Conservation (phyloP, 2,797 vertebrate genomes). For the Mormyrus hasselquistii region DNA sequence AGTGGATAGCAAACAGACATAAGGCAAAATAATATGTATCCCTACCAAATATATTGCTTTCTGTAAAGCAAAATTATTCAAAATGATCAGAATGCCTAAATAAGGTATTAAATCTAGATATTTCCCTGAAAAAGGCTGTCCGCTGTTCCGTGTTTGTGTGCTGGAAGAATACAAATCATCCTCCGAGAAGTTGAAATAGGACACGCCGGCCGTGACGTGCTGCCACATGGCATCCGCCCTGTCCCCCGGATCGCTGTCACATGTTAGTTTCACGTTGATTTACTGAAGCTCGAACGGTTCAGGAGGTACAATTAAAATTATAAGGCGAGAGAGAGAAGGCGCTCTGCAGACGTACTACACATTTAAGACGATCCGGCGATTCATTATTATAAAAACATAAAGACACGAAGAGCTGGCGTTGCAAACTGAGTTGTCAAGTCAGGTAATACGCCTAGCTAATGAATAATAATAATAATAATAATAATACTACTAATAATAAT, state of each 20-base stretch:
- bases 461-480: background rate
- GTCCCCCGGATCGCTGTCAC: background rate
- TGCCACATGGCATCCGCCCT: background rate
- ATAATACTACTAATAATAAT: background rate
- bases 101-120: background rate
- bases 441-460: background rate
- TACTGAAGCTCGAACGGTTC: background rate
- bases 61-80: slow-evolving; percentile 2
- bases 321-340: background rate
- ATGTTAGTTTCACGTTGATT: background rate
- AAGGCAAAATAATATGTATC: background rate
- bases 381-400: background rate
- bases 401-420: background rate
- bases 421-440: background rate
- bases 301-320: background rate
- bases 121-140: background rate
- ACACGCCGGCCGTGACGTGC: background rate
- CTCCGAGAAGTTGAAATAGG: background rate
- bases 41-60: background rate
- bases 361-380: background rate
- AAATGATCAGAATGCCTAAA: slow-evolving; percentile 12
- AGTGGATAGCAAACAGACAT: background rate
- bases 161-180: slow-evolving; percentile 6
- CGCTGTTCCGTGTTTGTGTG: background rate
- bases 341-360: background rate